phyloP scores from a whole-genome alignment of 2,113 vertebrate genomes.

The Capricornis sumatraensis region DNA sequence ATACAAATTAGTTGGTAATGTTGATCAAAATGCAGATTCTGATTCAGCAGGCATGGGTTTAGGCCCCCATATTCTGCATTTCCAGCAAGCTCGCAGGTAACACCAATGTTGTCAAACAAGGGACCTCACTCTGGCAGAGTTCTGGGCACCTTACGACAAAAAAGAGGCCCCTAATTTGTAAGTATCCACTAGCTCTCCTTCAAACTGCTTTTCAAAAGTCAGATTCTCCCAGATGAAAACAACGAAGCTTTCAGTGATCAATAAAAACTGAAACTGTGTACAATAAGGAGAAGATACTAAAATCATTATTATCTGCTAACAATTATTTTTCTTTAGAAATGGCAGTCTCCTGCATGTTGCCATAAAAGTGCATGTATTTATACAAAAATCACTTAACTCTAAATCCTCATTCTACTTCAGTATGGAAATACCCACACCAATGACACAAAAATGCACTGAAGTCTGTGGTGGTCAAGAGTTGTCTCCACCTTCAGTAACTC shows the following conservation, averaged over 20 bases:
- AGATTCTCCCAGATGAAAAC: background rate
- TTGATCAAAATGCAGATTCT: background rate
- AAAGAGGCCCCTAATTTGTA: background rate
- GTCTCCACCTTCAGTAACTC: background rate
- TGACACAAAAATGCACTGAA: background rate
- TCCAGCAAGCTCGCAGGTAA: background rate
- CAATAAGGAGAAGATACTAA: background rate
- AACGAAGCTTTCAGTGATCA: background rate
- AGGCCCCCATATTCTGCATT: background rate
- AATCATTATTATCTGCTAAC: background rate
- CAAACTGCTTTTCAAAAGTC: background rate
- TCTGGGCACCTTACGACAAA: background rate
- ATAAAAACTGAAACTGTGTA: background rate
- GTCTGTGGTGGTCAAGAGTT: background rate
- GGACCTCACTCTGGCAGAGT: background rate
- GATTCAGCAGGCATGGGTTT: background rate
- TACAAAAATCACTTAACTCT: background rate
- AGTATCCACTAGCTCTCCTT: background rate
- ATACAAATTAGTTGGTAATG: background rate
- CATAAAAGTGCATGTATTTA: background rate
- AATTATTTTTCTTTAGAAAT: conserved; percentile 16
- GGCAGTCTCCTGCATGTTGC: background rate
- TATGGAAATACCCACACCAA: background rate
- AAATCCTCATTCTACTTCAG: background rate
- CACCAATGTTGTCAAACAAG: background rate